Evolutionary conservation across 2,888 invertebrate genomes (phyloP).

Genomic region (Ochropacha duplaris): DNA sequence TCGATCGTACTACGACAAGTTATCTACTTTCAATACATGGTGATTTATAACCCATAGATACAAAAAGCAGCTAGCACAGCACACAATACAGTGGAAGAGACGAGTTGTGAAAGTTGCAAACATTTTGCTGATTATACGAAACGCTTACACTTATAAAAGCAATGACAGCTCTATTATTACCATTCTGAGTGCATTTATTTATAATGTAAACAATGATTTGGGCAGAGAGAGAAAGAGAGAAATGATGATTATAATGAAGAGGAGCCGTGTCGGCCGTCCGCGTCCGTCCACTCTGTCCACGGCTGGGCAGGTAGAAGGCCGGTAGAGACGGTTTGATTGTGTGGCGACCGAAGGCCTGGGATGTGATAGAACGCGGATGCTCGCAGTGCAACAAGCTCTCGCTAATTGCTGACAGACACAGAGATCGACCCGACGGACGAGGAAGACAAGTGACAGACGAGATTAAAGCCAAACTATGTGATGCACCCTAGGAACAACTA

Average conservation of each 20-base stretch:
- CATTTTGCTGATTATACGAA: conserved; percentile 77
- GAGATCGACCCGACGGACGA: conserved; percentile 59
- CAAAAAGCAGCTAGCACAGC: conserved; percentile 83
- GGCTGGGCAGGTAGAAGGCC: conserved; percentile 15
- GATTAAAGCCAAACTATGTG: conserved; percentile 77
- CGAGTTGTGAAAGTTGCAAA: conserved; percentile 80
- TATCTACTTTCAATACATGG: conserved; percentile 74
- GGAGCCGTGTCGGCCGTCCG: conserved; percentile 14
- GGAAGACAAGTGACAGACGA: conserved; percentile 69
- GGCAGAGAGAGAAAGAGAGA: conserved; percentile 69
- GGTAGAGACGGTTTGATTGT: not conserved
- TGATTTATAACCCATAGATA: conserved; percentile 76
- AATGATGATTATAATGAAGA: conserved; percentile 25
- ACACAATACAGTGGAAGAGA: conserved; percentile 82
- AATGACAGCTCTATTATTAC: conserved; percentile 83
- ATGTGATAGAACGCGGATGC: conserved; percentile 5
- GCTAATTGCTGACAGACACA: conserved; percentile 51
- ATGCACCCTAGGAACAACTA: conserved; percentile 77
- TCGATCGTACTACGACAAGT: conserved; percentile 71
- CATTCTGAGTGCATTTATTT: conserved; percentile 77
- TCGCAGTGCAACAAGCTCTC: conserved; percentile 56
- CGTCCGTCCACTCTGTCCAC: not conserved
- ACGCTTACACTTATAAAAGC: conserved; percentile 82
- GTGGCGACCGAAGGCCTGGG: not conserved
- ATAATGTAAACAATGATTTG: conserved; percentile 63